Evolutionary conservation across 2,888 invertebrate species (phyloP).

Genomic region (Cyrtodaria siliqua): DNA sequence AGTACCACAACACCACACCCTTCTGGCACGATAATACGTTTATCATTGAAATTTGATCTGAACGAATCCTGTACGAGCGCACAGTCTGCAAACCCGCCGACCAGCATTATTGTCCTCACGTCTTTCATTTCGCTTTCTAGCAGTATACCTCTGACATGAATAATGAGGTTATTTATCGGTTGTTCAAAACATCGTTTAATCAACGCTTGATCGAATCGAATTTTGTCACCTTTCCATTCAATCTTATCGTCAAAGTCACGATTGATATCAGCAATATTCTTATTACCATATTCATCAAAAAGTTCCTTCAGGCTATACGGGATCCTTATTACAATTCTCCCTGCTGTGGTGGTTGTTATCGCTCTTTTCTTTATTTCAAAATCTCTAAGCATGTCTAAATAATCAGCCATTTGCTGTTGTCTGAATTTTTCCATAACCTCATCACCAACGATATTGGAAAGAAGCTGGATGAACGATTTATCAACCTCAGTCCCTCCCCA

Average conservation of each 20-base stretch:
- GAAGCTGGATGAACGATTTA: slow-evolving; percentile 16
- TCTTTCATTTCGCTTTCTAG: slow-evolving; percentile 8
- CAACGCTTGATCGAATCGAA: slow-evolving; percentile 13
- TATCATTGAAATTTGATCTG: slow-evolving; percentile 17
- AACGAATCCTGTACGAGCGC: slow-evolving; percentile 35
- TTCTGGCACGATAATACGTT: slow-evolving; percentile 35
- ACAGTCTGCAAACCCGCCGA: slow-evolving; percentile 52
- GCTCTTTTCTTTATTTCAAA: slow-evolving; percentile 29
- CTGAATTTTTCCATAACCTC: slow-evolving; percentile 13
- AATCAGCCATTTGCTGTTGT: slow-evolving; percentile 24
- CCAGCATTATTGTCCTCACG: slow-evolving; percentile 39
- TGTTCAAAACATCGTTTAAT: slow-evolving; percentile 15
- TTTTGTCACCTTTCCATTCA: slow-evolving; percentile 2
- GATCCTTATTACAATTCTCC: slow-evolving; percentile 6
- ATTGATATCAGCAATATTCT: background rate
- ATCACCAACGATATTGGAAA: slow-evolving; percentile 12
- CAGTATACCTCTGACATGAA: slow-evolving; percentile 14
- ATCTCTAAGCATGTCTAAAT: slow-evolving; percentile 23
- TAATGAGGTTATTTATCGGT: slow-evolving; percentile 10
- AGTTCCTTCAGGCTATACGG: background rate
- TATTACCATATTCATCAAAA: background rate
- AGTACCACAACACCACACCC: slow-evolving; percentile 46
- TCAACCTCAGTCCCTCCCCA: slow-evolving; percentile 30
- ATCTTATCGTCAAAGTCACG: background rate
- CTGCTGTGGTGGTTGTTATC: slow-evolving; percentile 1